Conservation (phyloP, 1,140 invertebrate species). For the Macrosteles quadrilineatus region DNA sequence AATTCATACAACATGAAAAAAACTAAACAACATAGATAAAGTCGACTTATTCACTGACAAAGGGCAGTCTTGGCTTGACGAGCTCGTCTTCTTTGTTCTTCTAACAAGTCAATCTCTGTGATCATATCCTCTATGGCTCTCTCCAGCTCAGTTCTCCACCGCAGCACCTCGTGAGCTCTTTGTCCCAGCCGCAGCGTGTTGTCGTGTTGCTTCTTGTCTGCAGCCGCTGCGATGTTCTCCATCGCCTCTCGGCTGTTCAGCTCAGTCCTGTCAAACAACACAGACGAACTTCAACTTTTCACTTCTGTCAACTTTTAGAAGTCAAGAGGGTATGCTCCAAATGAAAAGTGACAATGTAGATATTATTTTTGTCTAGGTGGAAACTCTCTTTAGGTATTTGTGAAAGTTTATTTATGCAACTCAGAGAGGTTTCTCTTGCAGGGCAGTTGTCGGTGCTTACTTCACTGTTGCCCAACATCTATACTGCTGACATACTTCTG, state of each 20-base stretch:
- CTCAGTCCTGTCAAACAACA: conserved; percentile 55
- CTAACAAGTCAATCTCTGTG: conserved; percentile 65
- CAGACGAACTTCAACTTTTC: too few relatives aligned
- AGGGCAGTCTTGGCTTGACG: conserved; percentile 64
- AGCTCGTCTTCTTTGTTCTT: conserved; percentile 62
- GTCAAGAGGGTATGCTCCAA: background rate
- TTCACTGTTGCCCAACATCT: too few relatives aligned
- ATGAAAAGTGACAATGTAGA: background rate
- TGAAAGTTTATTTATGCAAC: too few relatives aligned
- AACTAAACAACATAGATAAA: too few relatives aligned
- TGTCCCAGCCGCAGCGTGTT: conserved; percentile 62
- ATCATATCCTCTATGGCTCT: conserved; percentile 62
- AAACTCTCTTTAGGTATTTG: too few relatives aligned
- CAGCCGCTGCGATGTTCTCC: conserved; percentile 58
- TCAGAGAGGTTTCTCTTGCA: too few relatives aligned
- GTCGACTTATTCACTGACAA: too few relatives aligned
- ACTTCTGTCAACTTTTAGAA: too few relatives aligned
- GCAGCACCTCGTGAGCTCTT: conserved; percentile 62
- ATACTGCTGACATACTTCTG: too few relatives aligned
- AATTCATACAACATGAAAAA: too few relatives aligned
- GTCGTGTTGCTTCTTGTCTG: conserved; percentile 65
- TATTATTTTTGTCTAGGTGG: too few relatives aligned
- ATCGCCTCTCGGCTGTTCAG: conserved; percentile 60
- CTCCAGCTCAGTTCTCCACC: conserved; percentile 70
- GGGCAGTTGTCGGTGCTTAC: too few relatives aligned